Evolutionary conservation across 2,888 invertebrate genomes (phyloP).

Genomic region (Hipparchia semele): DNA sequence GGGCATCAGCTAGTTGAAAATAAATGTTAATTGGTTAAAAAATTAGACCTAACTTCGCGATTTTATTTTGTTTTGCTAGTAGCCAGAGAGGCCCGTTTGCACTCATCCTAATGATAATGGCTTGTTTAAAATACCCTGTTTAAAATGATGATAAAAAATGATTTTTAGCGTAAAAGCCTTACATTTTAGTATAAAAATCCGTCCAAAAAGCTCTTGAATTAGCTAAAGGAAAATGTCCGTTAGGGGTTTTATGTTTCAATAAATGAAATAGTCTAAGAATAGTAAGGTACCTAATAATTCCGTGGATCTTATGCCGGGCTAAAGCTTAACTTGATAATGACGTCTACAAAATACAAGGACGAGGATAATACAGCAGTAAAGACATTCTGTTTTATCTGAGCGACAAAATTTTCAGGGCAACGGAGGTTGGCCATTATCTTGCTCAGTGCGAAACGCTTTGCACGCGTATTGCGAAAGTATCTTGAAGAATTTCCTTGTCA

Average conservation of each 20-base stretch:
- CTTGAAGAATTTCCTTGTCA: constrained; percentile 4
- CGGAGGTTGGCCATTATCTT: constrained; percentile 65
- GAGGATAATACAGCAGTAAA: constrained; percentile 54
- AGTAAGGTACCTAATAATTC: constrained; percentile 12
- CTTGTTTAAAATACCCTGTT: background rate
- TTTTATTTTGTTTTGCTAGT: background rate
- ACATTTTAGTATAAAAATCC: background rate
- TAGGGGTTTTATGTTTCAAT: background rate
- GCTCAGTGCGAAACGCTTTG: constrained; percentile 53
- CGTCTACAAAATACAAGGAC: constrained; percentile 41
- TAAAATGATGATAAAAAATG: background rate
- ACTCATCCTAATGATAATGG: background rate
- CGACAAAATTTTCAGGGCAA: constrained; percentile 60
- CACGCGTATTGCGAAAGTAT: constrained; percentile 53
- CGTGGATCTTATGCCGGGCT: constrained; percentile 11
- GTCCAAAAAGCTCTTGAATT: background rate
- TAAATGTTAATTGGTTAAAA: too few relatives aligned
- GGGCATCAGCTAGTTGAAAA: too few relatives aligned
- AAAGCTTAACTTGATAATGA: constrained; percentile 33
- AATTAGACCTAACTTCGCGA: too few relatives aligned
- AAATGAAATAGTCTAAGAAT: background rate
- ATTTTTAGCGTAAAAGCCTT: background rate
- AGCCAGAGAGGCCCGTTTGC: background rate
- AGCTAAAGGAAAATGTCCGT: too few relatives aligned
- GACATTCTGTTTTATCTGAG: constrained; percentile 68